phyloP scores from a whole-genome alignment of 2,888 invertebrate species.

The Leptopterna dolabrata region DNA sequence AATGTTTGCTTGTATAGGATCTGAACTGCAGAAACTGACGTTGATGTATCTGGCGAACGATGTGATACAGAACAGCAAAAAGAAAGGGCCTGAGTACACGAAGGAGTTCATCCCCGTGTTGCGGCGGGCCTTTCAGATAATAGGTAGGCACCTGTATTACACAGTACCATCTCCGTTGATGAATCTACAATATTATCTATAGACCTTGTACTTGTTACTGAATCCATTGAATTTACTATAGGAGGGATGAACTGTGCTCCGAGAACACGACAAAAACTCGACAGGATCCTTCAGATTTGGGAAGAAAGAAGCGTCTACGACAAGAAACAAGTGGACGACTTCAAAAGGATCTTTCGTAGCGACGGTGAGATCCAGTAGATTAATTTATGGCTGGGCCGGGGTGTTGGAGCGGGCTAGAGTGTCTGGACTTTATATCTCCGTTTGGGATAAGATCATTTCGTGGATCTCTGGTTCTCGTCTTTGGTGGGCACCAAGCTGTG shows the following conservation, averaged over 20 bases:
- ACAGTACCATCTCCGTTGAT: no score
- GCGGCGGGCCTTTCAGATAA: conserved; percentile 85
- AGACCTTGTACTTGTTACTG: conserved; percentile 61
- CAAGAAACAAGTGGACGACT: conserved; percentile 81
- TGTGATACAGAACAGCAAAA: conserved; percentile 98
- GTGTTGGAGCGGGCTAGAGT: no score
- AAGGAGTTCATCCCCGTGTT: conserved; percentile 86
- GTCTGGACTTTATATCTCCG: no score
- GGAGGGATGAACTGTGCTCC: conserved; percentile 72
- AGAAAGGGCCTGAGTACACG: conserved; percentile 95
- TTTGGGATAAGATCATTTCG: no score
- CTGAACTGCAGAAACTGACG: conserved; percentile 86
- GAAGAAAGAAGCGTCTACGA: conserved; percentile 91
- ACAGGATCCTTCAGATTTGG: conserved; percentile 90
- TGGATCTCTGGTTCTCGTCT: no score
- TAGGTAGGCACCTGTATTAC: conserved; percentile 73
- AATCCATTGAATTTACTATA: no score
- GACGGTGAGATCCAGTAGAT: conserved; percentile 40
- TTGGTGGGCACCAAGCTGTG: no score
- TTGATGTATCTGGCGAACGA: conserved; percentile 99
- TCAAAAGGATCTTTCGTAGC: conserved; percentile 67
- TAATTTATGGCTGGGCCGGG: no score
- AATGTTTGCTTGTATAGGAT: conserved; percentile 72
- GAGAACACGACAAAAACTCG: conserved; percentile 84
- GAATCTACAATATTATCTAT: no score